phyloP scores from a whole-genome alignment of 1,140 invertebrate species.

The Solenopsis invicta region DNA sequence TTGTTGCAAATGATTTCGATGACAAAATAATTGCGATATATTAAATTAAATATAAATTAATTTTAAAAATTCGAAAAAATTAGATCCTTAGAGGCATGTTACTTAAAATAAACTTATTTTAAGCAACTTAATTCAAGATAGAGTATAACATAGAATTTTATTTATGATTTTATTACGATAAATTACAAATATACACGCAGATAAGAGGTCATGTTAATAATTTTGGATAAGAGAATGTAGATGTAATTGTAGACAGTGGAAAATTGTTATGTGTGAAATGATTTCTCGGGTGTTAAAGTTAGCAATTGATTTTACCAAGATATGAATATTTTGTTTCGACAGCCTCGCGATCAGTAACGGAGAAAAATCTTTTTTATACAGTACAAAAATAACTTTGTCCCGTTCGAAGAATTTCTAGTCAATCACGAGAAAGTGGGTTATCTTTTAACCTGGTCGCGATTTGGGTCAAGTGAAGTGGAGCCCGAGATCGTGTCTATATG shows the following conservation, averaged over 20 bases:
- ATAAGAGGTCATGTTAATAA: background rate
- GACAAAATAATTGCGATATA: background rate
- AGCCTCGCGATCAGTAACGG: background rate
- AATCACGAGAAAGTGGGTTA: slow-evolving; percentile 56
- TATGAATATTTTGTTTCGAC: background rate
- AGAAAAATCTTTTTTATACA: slow-evolving; percentile 33
- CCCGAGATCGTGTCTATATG: slow-evolving; percentile 42
- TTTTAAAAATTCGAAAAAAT: background rate
- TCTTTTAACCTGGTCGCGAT: slow-evolving; percentile 54
- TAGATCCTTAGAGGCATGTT: background rate
- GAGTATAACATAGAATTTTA: background rate
- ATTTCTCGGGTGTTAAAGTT: slow-evolving; percentile 18
- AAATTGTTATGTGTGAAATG: background rate
- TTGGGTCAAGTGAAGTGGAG: slow-evolving; percentile 63
- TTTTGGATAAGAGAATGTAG: background rate
- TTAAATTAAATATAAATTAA: background rate
- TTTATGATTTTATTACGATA: background rate
- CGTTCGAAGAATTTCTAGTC: slow-evolving; percentile 57
- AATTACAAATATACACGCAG: background rate
- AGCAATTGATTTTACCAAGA: background rate
- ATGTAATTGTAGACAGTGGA: background rate
- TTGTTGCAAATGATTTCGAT: background rate
- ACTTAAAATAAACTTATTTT: background rate
- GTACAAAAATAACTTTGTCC: slow-evolving; percentile 48
- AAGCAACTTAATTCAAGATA: background rate